phyloP scores from a whole-genome alignment of 2,888 invertebrate species.

The Oscheius sp. region DNA sequence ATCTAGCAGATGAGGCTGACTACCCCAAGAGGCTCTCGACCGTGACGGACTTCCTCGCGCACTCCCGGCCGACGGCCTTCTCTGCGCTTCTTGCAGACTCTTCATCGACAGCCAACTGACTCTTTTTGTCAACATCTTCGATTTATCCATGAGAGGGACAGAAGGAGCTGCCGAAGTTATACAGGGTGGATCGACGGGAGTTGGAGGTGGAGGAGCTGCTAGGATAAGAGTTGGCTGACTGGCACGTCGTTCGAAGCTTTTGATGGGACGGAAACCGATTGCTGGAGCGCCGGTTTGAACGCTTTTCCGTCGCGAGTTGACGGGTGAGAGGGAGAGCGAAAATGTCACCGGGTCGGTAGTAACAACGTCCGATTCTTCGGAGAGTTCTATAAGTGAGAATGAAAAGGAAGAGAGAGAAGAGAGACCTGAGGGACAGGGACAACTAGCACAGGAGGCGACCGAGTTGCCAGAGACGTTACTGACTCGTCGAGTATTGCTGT shows the following conservation, averaged over 20 bases:
- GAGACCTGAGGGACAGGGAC: conserved; percentile 59
- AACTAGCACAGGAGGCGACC: conserved; percentile 47
- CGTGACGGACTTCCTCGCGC: conserved; percentile 42
- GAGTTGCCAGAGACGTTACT: conserved; percentile 62
- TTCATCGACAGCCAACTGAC: conserved; percentile 69
- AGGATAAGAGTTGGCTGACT: conserved; percentile 60
- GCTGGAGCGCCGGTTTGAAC: conserved; percentile 67
- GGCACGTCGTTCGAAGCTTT: conserved; percentile 63
- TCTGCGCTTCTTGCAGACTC: conserved; percentile 58
- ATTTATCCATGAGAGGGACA: conserved; percentile 30
- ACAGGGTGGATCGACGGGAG: neutral
- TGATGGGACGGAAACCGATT: conserved; percentile 63
- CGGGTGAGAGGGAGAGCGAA: conserved; percentile 46
- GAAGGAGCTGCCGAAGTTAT: neutral
- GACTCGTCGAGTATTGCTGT: conserved; percentile 51
- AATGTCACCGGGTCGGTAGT: conserved; percentile 35
- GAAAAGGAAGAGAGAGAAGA: no score
- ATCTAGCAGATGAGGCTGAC: conserved; percentile 36
- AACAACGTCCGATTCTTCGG: conserved; percentile 47
- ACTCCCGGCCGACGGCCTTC: conserved; percentile 20
- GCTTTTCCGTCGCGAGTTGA: conserved; percentile 51
- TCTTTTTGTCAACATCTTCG: conserved; percentile 63
- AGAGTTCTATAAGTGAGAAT: no score
- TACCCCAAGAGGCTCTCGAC: conserved; percentile 45
- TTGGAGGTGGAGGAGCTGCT: conserved; percentile 11